Base-by-base conservation (phyloP, 2,113 vertebrate species). In the Sphyrna mokarran region DNA sequence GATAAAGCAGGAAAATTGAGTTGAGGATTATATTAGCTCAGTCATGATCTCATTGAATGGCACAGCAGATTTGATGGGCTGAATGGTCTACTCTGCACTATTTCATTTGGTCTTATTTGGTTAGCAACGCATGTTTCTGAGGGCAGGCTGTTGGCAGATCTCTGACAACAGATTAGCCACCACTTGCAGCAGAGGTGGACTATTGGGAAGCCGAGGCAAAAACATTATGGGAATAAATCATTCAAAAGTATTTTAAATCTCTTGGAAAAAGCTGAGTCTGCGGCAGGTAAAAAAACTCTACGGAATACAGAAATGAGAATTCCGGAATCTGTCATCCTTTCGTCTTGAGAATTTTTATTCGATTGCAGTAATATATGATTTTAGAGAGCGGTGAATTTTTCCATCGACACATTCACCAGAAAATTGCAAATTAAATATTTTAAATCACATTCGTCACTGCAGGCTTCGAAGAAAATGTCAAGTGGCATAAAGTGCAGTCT, bases 371-470 rank as follows among this genome's bases (percentile, higher is more conserved):
- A 93, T 93, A 68, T 93, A 37, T 68, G 89, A 93, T 93, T 93
- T 93, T 33, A 40, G 66, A 93, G 61, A 40, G n/a, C 61, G 20
- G 33, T 93, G n/a, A 93, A 66, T 93, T 93, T 93, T 68, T 66
- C 33, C 58, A 68, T 20, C 33, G 63, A 93, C 33, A 91, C 89
- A 37, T 91, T 91, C 89, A 93, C 61, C 61, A 93, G 58, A 93
- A 93, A 66, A 93, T 93, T 93, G 58, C 6, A 68, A 66, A 91
- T 91, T 91, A 83, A 83, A 83, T 83, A 91, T 91, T 66, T 91
- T 66, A 93, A 93, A 66, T 37, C 89, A 93, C 89, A 66, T 93
- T 93, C n/a, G n/a, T 37, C 89, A 68, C n/a, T 66, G 58, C 89
- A 93, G 61, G 9, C 63, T 93, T 93, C 89, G 40, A 93, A 37